phyloP scores from a whole-genome alignment of 2,888 invertebrate genomes.

The Geotrupes spiniger region DNA sequence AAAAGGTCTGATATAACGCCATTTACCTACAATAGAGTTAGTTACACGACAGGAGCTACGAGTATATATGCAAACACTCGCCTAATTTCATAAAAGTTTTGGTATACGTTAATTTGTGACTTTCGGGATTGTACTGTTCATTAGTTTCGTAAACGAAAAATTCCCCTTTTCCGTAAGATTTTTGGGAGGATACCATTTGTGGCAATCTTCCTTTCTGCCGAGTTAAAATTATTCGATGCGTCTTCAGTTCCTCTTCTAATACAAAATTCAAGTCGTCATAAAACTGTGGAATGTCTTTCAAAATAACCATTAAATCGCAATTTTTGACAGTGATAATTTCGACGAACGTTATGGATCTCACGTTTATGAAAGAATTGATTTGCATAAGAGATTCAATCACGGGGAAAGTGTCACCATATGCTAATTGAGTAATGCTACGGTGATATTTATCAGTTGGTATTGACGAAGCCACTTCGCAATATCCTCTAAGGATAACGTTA shows the following conservation, averaged over 20 bases:
- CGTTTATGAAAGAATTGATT: slow-evolving; percentile 19
- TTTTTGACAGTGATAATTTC: slow-evolving; percentile 20
- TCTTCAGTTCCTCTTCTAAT: slow-evolving; percentile 13
- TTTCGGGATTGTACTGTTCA: slow-evolving; percentile 13
- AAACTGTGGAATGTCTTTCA: slow-evolving; percentile 13
- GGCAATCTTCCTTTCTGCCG: slow-evolving; percentile 22
- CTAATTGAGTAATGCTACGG: slow-evolving; percentile 11
- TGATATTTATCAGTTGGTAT: slow-evolving; percentile 25
- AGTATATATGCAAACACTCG: not conserved
- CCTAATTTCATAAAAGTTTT: slow-evolving; percentile 7
- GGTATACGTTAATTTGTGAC: slow-evolving; percentile 2
- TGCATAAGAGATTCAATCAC: slow-evolving; percentile 23
- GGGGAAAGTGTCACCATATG: slow-evolving; percentile 23
- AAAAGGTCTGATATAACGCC: slow-evolving; percentile 9
- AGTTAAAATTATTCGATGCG: slow-evolving; percentile 14
- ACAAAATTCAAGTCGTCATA: slow-evolving; percentile 9
- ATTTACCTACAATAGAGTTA: slow-evolving; percentile 1
- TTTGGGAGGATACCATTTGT: slow-evolving; percentile 17
- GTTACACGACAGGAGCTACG: not conserved
- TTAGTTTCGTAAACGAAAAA: slow-evolving; percentile 22
- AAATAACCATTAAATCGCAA: slow-evolving; percentile 15
- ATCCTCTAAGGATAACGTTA: slow-evolving; percentile 25
- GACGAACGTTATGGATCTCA: slow-evolving; percentile 22
- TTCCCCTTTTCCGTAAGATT: slow-evolving; percentile 22
- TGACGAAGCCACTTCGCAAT: slow-evolving; percentile 18